phyloP scores from a whole-genome alignment of 2,888 invertebrate species.

The Heteropelma amictum region DNA sequence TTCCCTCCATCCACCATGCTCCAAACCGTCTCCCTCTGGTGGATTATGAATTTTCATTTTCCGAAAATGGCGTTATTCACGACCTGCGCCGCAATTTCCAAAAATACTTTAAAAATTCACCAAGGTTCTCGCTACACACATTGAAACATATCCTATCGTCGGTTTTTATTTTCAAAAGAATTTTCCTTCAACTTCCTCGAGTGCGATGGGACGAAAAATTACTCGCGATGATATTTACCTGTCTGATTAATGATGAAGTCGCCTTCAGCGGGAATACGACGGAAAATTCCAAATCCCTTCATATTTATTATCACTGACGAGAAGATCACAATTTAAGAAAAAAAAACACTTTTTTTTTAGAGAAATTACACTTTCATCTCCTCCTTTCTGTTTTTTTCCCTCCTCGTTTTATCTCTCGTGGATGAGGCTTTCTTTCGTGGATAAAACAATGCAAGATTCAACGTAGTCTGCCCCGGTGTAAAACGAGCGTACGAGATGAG shows the following conservation, averaged over 20 bases:
- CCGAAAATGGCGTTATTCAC: constrained; percentile 51
- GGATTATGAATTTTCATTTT: constrained; percentile 67
- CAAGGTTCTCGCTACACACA: too few species aligned
- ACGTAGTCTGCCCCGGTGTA: constrained; percentile 8
- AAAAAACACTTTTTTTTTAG: constrained; percentile 8
- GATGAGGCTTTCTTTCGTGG: constrained; percentile 21
- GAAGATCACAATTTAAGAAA: background rate
- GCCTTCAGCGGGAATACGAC: background rate
- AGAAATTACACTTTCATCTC: background rate
- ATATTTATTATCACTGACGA: constrained; percentile 13
- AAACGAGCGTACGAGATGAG: constrained; percentile 26
- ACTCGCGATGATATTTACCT: constrained; percentile 23
- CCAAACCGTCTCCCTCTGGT: constrained; percentile 12
- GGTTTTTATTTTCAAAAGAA: too few species aligned
- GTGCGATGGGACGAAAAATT: background rate
- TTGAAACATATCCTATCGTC: too few species aligned
- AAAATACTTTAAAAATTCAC: too few species aligned
- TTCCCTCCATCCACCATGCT: constrained; percentile 12
- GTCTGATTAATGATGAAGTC: background rate
- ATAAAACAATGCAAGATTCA: constrained; percentile 35
- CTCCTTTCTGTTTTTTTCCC: background rate
- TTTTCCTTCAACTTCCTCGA: background rate
- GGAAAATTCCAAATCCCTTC: constrained; percentile 21
- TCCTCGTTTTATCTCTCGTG: constrained; percentile 22
- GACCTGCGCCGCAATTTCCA: too few species aligned